Evolutionary conservation across 2,888 invertebrate species (phyloP).

Genomic region (Athetis lepigone): DNA sequence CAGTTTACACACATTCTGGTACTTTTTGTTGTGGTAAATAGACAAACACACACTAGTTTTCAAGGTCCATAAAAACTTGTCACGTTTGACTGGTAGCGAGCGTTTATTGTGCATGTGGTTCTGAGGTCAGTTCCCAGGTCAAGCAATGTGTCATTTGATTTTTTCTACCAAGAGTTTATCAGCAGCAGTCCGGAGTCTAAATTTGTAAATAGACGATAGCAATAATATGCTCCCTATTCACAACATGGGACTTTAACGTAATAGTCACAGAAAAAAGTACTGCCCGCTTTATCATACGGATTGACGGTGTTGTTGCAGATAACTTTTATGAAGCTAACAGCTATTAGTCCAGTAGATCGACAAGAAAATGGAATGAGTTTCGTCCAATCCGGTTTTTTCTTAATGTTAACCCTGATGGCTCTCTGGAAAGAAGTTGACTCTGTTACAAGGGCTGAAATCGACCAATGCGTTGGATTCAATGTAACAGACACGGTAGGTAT

Average conservation of each 20-base stretch:
- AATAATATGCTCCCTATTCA: not conserved
- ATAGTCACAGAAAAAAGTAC: too few relatives aligned
- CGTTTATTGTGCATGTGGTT: too few relatives aligned
- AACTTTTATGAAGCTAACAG: slow-evolving; percentile 74
- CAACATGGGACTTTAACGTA: not conserved
- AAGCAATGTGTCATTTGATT: too few relatives aligned
- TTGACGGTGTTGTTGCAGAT: slow-evolving; percentile 69
- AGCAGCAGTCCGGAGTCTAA: not conserved
- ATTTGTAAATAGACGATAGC: not conserved
- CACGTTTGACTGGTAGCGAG: too few relatives aligned
- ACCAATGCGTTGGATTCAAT: slow-evolving; percentile 70
- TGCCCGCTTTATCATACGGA: too few relatives aligned
- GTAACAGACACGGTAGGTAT: slow-evolving; percentile 80
- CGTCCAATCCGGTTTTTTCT: slow-evolving; percentile 81
- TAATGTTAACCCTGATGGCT: slow-evolving; percentile 77
- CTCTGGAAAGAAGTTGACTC: slow-evolving; percentile 80
- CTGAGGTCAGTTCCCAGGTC: too few relatives aligned
- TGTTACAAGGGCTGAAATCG: slow-evolving; percentile 77
- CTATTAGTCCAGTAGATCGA: slow-evolving; percentile 72
- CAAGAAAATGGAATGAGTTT: slow-evolving; percentile 85
- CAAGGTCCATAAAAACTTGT: too few relatives aligned
- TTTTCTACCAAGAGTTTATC: not conserved
- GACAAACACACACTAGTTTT: too few relatives aligned
- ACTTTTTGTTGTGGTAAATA: too few relatives aligned
- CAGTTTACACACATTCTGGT: too few relatives aligned